phyloP scores from a whole-genome alignment of 1,140 invertebrate species.

The Bemisia tabaci region DNA sequence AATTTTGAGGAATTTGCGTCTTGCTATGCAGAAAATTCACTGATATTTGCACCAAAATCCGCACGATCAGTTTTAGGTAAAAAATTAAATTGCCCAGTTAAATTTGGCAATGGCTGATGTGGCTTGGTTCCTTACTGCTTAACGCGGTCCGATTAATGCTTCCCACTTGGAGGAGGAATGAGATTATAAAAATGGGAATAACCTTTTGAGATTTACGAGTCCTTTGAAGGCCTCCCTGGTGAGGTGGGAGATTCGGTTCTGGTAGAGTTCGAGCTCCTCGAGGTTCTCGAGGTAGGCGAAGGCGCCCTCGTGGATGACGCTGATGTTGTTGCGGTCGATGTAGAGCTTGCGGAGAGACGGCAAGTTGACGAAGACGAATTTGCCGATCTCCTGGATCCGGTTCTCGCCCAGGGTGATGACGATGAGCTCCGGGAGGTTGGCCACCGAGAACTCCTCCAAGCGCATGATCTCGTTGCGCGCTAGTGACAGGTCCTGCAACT shows the following conservation, averaged over 20 bases:
- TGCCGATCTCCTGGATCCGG: slow-evolving; percentile 49
- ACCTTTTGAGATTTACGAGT: slow-evolving; percentile 44
- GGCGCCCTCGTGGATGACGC: slow-evolving; percentile 50
- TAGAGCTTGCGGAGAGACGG: slow-evolving; percentile 48
- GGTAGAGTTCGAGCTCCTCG: slow-evolving; percentile 49
- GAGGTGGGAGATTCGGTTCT: slow-evolving; percentile 51
- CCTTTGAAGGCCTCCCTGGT: slow-evolving; percentile 54
- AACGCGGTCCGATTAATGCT: too few species aligned
- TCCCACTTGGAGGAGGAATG: too few species aligned
- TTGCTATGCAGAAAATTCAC: too few species aligned
- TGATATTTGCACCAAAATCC: too few species aligned
- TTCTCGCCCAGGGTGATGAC: slow-evolving; percentile 55
- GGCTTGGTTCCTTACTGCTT: too few species aligned
- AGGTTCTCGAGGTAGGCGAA: slow-evolving; percentile 49
- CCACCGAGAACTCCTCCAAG: slow-evolving; percentile 48
- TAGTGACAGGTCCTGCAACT: slow-evolving; percentile 47
- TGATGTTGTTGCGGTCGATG: slow-evolving; percentile 55
- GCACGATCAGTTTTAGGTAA: too few species aligned
- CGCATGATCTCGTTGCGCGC: slow-evolving; percentile 48
- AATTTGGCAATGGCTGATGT: too few species aligned
- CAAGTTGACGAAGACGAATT: slow-evolving; percentile 51
- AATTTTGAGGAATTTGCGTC: too few species aligned
- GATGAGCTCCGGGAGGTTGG: slow-evolving; percentile 46
- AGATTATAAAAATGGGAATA: too few species aligned
- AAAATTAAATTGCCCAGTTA: too few species aligned